Percentiles rank a stretch among this genome's conserved stretches.
Evolutionary conservation across 1,140 invertebrate genomes (phyloP).

Genomic region (Gryllus bimaculatus): DNA sequence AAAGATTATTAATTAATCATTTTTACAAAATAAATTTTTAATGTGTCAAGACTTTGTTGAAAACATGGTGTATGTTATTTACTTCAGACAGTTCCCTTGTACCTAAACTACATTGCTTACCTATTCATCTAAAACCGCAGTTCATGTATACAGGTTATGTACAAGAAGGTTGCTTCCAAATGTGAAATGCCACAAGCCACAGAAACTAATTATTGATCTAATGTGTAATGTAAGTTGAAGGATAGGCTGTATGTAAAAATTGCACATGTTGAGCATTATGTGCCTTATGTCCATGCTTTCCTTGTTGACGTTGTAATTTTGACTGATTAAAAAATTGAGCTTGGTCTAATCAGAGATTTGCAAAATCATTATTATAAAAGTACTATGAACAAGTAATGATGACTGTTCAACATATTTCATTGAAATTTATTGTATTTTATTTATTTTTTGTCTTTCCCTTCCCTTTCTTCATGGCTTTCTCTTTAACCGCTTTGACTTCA

Average conservation of each 20-base stretch:
- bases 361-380: conserved; percentile 6
- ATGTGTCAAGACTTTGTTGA: conserved; percentile 23
- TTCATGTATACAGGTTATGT: conserved; percentile 6
- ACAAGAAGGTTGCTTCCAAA: conserved; percentile 7
- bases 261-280: conserved; percentile 19
- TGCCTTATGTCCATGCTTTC: conserved; percentile 21
- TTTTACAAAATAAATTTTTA: conserved; percentile 27
- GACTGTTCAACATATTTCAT: conserved; percentile 1
- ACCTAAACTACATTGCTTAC: neutral
- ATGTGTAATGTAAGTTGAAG: conserved; percentile 12
- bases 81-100: conserved; percentile 9
- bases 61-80: conserved; percentile 22
- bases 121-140: neutral
- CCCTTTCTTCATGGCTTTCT: conserved; percentile 1
- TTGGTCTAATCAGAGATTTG: conserved; percentile 14
- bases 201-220: neutral
- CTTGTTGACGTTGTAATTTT: conserved; percentile 18
- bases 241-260: conserved; percentile 10
- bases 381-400: neutral
- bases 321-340: conserved; percentile 15
- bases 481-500: conserved; percentile 4
- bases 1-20: conserved; percentile 24
- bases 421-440: neutral
- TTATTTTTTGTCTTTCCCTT: conserved; percentile 6
- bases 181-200: conserved; percentile 11